Conservation (phyloP, 2,113 vertebrate species). For the Psilopsiagon aurifrons region DNA sequence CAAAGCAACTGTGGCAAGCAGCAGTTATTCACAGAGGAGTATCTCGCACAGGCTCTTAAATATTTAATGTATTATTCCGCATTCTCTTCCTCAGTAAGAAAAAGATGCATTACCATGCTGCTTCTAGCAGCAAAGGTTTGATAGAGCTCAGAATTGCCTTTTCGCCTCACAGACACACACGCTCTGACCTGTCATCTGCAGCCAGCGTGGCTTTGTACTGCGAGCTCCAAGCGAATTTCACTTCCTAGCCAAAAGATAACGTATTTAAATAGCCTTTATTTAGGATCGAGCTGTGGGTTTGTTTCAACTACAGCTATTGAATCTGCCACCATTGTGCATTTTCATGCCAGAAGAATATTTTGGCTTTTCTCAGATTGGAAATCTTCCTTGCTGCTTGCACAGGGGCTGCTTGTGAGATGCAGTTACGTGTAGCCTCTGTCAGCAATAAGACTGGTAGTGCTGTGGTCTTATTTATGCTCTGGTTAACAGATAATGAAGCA, state of each 20-base stretch:
- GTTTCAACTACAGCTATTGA: neutral
- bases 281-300: constrained; percentile 31
- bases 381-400: neutral
- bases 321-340: neutral
- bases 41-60: constrained; percentile 28
- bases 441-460: neutral
- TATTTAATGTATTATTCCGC: constrained; percentile 38
- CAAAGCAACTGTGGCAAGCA: neutral
- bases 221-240: neutral
- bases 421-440: neutral
- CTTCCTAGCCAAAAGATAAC: neutral
- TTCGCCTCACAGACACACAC: accelerated
- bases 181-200: neutral
- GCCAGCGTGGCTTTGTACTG: neutral
- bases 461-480: neutral
- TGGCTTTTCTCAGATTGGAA: neutral
- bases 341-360: neutral
- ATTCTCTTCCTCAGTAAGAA: neutral
- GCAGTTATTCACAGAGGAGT: constrained; percentile 20
- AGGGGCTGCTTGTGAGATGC: neutral
- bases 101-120: neutral
- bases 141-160: neutral
- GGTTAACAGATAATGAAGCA: neutral
- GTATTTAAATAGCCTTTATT: constrained; percentile 23
- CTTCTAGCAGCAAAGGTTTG: neutral